Evolutionary conservation across 2,113 vertebrate species (phyloP), one percentile per base, ranked within the genome.

Genomic region (Prunella fulvescens): DNA sequence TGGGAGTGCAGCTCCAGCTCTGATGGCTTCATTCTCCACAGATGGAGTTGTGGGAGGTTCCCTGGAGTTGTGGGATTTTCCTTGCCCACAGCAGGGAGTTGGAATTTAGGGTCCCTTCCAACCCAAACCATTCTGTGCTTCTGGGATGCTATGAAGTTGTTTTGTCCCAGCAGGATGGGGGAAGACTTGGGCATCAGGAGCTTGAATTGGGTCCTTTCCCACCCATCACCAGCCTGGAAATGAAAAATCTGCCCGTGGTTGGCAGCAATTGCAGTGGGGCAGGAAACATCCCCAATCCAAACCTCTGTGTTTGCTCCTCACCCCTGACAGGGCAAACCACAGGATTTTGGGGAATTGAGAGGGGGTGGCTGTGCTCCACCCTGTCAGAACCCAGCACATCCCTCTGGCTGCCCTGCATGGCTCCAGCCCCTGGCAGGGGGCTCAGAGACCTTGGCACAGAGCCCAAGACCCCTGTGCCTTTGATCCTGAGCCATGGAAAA

Each of bases 321-420:
- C 85, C 64, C 76, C 54, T 48, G 60, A 7, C 3, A 7, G 54
- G 60, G 6, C 3, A 7, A 58, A 54, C 20, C 12, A 0, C 0
- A 5, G 74, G 29, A 45, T 6, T 47, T 44, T 20, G 61, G 91
- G 70, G 42, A 45, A 18, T 0, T 3, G 12, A 29, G 42, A 24
- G 42, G 6, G 54, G 18, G 5, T 10, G 57, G 6, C 13, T 0
- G 0, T n/a, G 81, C 19, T 47, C 33, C 12, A 25, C 12, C n/a
- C n/a, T n/a, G n/a, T n/a, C n/a, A n/a, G n/a, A n/a, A n/a, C n/a
- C n/a, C n/a, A n/a, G n/a, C n/a, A n/a, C n/a, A n/a, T n/a, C n/a
- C n/a, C n/a, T n/a, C n/a, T n/a, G n/a, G n/a, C n/a, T n/a, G n/a
- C n/a, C n/a, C n/a, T n/a, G n/a, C n/a, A n/a, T n/a, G n/a, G n/a